Base-by-base conservation (phyloP, 2,888 invertebrate species). In the Agrenia bidenticulata region DNA sequence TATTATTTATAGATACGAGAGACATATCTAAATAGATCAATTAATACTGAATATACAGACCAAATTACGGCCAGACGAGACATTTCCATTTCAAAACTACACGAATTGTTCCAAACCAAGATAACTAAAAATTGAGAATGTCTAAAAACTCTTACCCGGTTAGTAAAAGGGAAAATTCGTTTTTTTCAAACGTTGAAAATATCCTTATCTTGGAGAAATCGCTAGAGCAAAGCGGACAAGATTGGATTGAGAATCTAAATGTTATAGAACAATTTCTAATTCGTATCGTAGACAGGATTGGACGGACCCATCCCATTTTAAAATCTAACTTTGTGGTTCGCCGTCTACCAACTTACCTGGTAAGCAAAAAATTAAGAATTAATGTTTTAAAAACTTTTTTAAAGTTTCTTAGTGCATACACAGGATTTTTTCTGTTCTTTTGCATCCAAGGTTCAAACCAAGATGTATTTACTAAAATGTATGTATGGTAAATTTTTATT, bases 181-280 rank as follows among this genome's bases (percentile, higher is more conserved):
- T 19, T 21, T 32, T 67, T 4, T 39, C 63, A 17, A 72, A 66
- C 50, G 67, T 66, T 24, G 72, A 73, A 2, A 66, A 73, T 1
- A 24, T 67, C 50, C 37, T 75, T 4, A 65, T 75, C 9, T 37
- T 75, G 11, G 75, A 75, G 49, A 73, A 70, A 32, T 58, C 72
- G 1, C 49, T 75, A 15, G 73, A 73, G 26, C 17, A 63, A 17
- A 67, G 53, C 53, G 75, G 73, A 17, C 68, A 69, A 53, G 60
- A 61, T 26, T 72, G 71, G 70, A 63, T 72, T 13, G 69, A 75
- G 49, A 75, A 75, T 67, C 57, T 73, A 11, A 75, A 75, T 57
- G 57, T 71, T 11, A 71, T 75, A 58, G 75, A 75, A 39, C 71
- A 74, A 13, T 61, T 66, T 39, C 37, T 75, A 23, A 67, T 73